Base-by-base conservation (phyloP, 1,140 invertebrate species). In the Melanaphis sacchari region DNA sequence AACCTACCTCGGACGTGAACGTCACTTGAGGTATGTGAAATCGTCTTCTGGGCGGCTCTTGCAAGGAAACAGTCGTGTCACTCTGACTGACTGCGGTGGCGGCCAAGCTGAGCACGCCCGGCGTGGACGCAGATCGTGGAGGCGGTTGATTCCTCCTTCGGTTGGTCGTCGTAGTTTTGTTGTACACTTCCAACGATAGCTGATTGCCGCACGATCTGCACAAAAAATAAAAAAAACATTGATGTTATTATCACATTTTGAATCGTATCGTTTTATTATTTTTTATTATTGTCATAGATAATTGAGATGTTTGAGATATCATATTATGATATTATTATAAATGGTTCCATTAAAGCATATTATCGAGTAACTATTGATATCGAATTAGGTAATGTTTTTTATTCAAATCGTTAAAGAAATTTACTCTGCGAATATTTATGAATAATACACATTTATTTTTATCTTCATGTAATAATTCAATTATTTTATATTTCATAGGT, bases 1-100 rank as follows among this genome's bases (percentile, higher is more conserved):
- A 97, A 97, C 97, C 97, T 96, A 97, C 97, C 97, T 98, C 97
- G 95, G 97, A 97, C 95, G 96, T 98, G 95, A 98, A 98, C 52
- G 97, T 97, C 94, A 98, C 97, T 95, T 97, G 97, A 31, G 97
- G 97, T 94, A 97, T 96, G 94, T 97, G 96, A 31, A 97, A 95
- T 94, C 96, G 96, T 94, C 96, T 95, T 94, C 96, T 95, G 38
- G 93, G 91, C 26, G 93, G 91, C 36, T 93, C 91, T 54, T 93
- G 91, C 4, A 93, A 26, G 0, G 91, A 93, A n/a, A 93, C 81
- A 15, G 91, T 93, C 43, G 91, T 93, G 81, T 93, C 91, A 24
- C 91, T 93, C 24, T 93, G 91, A 15, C 21, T 84, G 22, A 92
- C 91, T 4, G 46, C 76, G 0, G 91, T n/a, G 5, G 91, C 46